phyloP scores from a whole-genome alignment of 2,888 invertebrate species.

The Pimpla rufipes region DNA sequence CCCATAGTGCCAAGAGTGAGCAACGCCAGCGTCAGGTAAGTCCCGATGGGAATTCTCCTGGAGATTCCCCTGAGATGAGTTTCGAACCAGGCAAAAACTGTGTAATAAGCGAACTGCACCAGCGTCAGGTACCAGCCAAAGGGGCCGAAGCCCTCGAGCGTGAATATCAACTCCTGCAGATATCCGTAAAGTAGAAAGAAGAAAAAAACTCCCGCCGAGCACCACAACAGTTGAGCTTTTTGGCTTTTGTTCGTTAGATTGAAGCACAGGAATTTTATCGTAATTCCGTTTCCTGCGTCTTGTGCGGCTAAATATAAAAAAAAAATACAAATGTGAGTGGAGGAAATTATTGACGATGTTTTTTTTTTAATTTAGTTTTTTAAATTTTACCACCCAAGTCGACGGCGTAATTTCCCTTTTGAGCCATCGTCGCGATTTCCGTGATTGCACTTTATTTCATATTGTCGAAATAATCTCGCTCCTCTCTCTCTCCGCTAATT shows the following conservation, averaged over 20 bases:
- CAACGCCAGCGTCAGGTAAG: constrained; percentile 93
- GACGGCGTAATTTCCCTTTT: not conserved
- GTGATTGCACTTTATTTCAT: not conserved
- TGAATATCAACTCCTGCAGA: constrained; percentile 94
- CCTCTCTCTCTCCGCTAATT: no score
- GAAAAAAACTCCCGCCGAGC: constrained; percentile 93
- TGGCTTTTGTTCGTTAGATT: constrained; percentile 90
- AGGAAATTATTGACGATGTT: no score
- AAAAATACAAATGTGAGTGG: no score
- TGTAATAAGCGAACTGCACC: constrained; percentile 95
- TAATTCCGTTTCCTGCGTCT: constrained; percentile 29
- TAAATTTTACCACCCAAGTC: not conserved
- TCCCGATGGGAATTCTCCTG: constrained; percentile 92
- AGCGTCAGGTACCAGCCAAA: constrained; percentile 97
- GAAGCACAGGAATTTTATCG: constrained; percentile 90
- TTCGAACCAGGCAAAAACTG: constrained; percentile 92
- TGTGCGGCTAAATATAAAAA: not conserved
- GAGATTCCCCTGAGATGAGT: constrained; percentile 88
- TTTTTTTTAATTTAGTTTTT: not conserved
- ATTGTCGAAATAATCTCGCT: not conserved
- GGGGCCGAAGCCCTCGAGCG: constrained; percentile 94
- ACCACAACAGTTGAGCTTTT: constrained; percentile 91
- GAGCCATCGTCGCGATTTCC: not conserved
- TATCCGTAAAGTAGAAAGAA: constrained; percentile 97
- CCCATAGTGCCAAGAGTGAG: constrained; percentile 98